phyloP scores from a whole-genome alignment of 2,113 vertebrate genomes.

The Blennius ocellaris region DNA sequence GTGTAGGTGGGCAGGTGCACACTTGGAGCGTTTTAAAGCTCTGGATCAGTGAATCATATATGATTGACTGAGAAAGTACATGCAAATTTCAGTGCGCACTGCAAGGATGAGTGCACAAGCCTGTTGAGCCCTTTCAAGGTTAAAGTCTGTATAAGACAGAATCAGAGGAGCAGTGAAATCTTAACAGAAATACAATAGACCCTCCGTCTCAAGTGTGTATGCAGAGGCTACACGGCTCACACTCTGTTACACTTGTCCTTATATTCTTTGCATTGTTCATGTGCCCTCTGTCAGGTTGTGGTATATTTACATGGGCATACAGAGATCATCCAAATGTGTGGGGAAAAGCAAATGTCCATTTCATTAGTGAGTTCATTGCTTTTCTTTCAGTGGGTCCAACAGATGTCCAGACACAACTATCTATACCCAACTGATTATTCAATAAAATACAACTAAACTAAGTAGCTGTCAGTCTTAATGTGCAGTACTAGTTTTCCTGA shows the following conservation, averaged over 20 bases:
- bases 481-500: slow-evolving; percentile 18
- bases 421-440: slow-evolving; percentile 35
- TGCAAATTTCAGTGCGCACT: slow-evolving; percentile 20
- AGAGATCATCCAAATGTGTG: not conserved
- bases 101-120: slow-evolving; percentile 12
- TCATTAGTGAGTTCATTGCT: not conserved
- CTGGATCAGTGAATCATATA: not conserved
- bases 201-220: not conserved
- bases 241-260: not conserved
- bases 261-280: not conserved
- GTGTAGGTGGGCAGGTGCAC: not conserved
- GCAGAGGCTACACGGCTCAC: slow-evolving; percentile 11
- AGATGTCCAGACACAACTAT: slow-evolving; percentile 30
- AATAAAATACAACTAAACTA: slow-evolving; percentile 35
- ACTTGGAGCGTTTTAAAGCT: not conserved
- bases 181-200: slow-evolving; percentile 12
- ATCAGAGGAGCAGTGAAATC: slow-evolving; percentile 12
- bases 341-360: not conserved
- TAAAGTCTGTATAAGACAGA: slow-evolving; percentile 17
- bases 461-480: slow-evolving; percentile 29
- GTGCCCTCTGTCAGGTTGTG: not conserved
- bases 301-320: not conserved
- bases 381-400: slow-evolving; percentile 11
- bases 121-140: slow-evolving; percentile 17
- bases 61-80: slow-evolving; percentile 1